Percentiles rank a stretch among this genome's conserved stretches.
Conservation (phyloP, 2,113 vertebrate species). For the Formicarius rufipectus region DNA sequence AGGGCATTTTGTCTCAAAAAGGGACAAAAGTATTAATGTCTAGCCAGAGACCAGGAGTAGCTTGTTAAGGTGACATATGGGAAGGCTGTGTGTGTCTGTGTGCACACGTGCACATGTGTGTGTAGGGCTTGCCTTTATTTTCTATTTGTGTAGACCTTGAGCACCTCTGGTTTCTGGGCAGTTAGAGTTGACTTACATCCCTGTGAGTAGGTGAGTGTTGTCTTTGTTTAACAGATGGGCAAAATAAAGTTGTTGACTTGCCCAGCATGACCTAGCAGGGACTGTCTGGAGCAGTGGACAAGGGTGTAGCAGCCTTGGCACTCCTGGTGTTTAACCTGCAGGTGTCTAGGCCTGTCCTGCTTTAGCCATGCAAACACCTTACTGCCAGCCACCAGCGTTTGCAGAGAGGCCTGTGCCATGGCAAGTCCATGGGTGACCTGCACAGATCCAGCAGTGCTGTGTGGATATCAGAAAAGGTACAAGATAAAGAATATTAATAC, state of each 20-base stretch:
- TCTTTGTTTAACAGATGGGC: not conserved
- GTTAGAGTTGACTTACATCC: not conserved
- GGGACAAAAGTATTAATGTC: not conserved
- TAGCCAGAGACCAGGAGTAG: not conserved
- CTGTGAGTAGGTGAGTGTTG: not conserved
- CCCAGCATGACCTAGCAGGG: not conserved
- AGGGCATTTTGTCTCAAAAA: not conserved
- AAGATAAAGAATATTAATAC: not conserved
- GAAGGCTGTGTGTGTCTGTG: not conserved
- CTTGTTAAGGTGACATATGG: not conserved
- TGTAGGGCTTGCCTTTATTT: not conserved
- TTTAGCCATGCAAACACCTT: not conserved
- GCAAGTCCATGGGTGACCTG: not conserved
- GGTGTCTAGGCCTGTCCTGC: not conserved
- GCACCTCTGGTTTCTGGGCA: not conserved
- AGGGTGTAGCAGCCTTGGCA: not conserved
- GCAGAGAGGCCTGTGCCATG: not conserved
- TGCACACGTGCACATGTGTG: rapidly evolving
- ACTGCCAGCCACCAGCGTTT: not conserved
- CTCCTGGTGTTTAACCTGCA: not conserved
- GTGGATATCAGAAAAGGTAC: not conserved
- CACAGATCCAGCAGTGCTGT: too few species aligned
- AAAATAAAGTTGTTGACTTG: not conserved
- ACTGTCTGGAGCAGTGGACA: not conserved
- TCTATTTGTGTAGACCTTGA: not conserved